Conservation (phyloP, 2,113 vertebrate species). For the Leptodactylus fuscus region DNA sequence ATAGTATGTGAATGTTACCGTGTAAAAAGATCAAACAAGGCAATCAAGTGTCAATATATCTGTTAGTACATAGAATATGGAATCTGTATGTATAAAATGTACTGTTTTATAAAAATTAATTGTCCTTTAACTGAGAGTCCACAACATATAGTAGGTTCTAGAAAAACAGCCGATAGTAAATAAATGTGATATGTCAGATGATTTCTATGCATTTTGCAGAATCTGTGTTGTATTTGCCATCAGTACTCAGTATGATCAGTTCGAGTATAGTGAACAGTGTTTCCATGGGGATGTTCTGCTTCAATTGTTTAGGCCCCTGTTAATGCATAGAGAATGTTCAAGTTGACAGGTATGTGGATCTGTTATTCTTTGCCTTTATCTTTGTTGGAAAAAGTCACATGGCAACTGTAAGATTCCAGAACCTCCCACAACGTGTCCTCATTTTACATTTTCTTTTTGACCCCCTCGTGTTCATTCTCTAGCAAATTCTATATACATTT, state of each 20-base stretch:
- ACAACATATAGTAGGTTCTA: no score
- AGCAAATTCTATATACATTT: constrained; percentile 12
- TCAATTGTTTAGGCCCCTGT: neutral
- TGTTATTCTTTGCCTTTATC: constrained; percentile 20
- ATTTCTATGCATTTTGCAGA: neutral
- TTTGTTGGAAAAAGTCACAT: neutral
- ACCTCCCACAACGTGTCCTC: constrained; percentile 8
- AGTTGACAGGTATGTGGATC: constrained; percentile 23
- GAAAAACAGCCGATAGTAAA: no score
- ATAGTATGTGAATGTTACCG: no score
- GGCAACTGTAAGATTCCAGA: constrained; percentile 45
- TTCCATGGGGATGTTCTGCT: constrained; percentile 45
- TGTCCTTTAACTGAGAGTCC: no score
- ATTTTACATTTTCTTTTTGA: neutral
- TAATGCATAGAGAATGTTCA: constrained; percentile 57
- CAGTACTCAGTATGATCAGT: neutral
- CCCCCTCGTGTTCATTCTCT: constrained; percentile 10
- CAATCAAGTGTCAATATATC: no score
- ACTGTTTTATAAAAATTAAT: no score
- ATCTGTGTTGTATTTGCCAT: neutral
- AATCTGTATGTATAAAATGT: no score
- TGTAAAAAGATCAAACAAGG: no score
- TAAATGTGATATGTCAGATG: neutral
- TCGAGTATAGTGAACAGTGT: neutral
- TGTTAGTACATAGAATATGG: no score